Evolutionary conservation across 2,113 vertebrate genomes (phyloP), one percentile per base, ranked within the genome.

Genomic region (Neogobius melanostomus): DNA sequence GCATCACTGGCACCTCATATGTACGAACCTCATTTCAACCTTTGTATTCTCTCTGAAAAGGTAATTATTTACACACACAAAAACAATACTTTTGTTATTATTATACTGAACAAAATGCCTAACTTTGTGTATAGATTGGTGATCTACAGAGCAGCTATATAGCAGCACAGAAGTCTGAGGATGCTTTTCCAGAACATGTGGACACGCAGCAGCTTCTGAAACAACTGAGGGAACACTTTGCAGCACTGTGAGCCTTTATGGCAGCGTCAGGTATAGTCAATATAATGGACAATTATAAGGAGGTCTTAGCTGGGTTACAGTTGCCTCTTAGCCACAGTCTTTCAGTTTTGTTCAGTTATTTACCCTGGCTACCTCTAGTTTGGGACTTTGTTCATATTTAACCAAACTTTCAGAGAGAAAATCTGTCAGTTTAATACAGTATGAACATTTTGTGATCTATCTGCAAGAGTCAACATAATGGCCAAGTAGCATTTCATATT

Each of bases 11-110:
- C 95, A 9, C 95, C 96, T 75, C 95, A 95, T 77, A 92, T 99
- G 95, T 99, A 99, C 50, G 97, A 99, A 63, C 95, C 97, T 4
- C 96, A 99, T 90, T 98, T 95, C 83, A 99, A 99, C 87, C 93
- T 95, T 66, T 94, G 96, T 68, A 83, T 94, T n/a, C 87, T 99
- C 61, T 97, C 94, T 65, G 95, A 98, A 74, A 96, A 97, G 96
- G 98, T 99, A 95, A 82, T 49, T 45, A 60, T 47, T 3, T 0
- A 10, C 14, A 57, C 16, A 0, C 48, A 11, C 12, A 48, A 57
- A 10, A 36, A 14, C 36, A 2, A 67, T 6, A 8, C 2, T 12
- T 47, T 50, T 28, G 6, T 46, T 62, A 11, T 21, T 4, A 15
- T 10, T 36, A 15, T 69, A 9, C 11, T n/a, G 17, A 44, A 17